Evolutionary conservation across 2,797 vertebrate genomes (phyloP).

Genomic region (Alca torda): DNA sequence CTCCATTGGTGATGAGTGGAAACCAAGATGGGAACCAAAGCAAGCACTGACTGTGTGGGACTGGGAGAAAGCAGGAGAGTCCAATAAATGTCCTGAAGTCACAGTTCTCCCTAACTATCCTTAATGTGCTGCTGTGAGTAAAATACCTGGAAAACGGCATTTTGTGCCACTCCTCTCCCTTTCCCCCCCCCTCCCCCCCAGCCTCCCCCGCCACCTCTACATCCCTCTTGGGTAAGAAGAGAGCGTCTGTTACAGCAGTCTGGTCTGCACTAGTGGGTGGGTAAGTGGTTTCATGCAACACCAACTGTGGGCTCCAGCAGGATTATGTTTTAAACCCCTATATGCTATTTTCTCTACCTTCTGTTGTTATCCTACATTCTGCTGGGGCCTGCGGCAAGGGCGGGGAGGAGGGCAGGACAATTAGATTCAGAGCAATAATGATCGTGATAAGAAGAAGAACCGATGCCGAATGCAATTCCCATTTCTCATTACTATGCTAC

Average conservation of each 20-base stretch:
- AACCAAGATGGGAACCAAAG: not conserved
- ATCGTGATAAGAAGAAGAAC: constrained; percentile 7
- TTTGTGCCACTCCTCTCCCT: not conserved
- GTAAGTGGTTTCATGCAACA: not conserved
- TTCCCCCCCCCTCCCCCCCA: not conserved
- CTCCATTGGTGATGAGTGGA: not conserved
- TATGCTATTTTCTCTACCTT: not conserved
- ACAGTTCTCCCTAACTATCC: not conserved
- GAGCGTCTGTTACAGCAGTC: not conserved
- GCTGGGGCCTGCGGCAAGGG: not conserved
- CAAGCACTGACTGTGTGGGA: not conserved
- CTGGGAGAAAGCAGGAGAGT: not conserved
- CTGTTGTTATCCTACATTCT: not conserved
- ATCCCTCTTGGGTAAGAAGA: not conserved
- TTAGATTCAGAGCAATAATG: not conserved
- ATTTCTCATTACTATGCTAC: constrained; percentile 56
- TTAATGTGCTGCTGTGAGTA: not conserved
- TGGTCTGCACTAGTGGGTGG: not conserved
- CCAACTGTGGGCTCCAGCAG: not conserved
- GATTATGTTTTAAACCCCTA: not conserved
- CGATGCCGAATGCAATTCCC: not conserved
- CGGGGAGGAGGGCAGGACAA: not conserved
- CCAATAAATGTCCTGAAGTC: not conserved
- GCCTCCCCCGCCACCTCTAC: not conserved
- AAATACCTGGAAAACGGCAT: not conserved